Evolutionary conservation across 2,888 invertebrate genomes (phyloP).

Genomic region (Rotaria macrura): DNA sequence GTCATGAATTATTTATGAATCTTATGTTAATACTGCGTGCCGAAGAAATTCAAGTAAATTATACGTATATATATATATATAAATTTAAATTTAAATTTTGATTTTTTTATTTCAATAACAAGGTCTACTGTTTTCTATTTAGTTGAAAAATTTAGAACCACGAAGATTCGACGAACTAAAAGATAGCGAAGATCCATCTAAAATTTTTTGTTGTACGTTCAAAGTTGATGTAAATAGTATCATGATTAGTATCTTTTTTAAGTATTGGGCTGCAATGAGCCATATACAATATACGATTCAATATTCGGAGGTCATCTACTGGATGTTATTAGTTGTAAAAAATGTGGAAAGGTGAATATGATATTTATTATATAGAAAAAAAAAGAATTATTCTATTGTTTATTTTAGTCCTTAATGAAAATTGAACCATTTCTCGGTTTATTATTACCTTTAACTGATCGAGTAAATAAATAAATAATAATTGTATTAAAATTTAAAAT

Average conservation of each 20-base stretch:
- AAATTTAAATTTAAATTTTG: too few relatives aligned
- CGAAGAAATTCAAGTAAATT: neutral
- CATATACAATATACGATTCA: conserved; percentile 2
- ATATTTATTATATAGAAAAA: neutral
- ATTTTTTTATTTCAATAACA: too few relatives aligned
- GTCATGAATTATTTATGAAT: conserved; percentile 18
- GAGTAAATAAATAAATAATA: neutral
- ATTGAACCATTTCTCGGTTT: conserved; percentile 16
- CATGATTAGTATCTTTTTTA: neutral
- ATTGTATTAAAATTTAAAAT: neutral
- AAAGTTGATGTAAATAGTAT: too few relatives aligned
- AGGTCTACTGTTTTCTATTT: too few relatives aligned
- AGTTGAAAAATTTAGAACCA: neutral
- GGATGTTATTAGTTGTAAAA: conserved; percentile 1
- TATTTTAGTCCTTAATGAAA: conserved; percentile 13
- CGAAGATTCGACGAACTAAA: too few relatives aligned
- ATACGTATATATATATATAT: neutral
- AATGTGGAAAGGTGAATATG: neutral
- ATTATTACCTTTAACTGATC: neutral
- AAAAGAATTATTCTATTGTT: too few relatives aligned
- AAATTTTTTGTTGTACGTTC: conserved; percentile 7
- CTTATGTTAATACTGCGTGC: neutral
- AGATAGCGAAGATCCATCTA: neutral
- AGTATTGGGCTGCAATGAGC: neutral
- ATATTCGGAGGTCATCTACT: conserved; percentile 7